Base-by-base conservation (phyloP, 2,888 invertebrate species). In the Chaitophorus viminalis region DNA sequence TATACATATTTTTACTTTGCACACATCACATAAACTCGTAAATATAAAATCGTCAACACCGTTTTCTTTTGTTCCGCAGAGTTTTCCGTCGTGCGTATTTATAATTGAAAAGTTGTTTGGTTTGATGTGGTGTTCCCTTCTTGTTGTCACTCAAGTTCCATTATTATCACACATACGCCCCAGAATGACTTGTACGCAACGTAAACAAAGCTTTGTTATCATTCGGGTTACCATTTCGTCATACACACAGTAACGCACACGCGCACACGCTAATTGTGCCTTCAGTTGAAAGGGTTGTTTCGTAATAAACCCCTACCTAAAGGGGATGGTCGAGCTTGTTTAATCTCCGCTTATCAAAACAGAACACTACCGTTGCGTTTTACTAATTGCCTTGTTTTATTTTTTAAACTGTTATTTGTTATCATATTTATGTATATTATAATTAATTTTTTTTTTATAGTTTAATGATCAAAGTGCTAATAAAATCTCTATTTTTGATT, bases 261-360 rank as follows among this genome's bases (percentile, higher is more conserved):
- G 60, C 29, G 60, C 60, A 29, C 54, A 75, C 60, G 75, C 65
- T 84, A 84, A 84, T 84, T 84, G 84, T 84, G 76, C 46, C 76
- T 17, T 65, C 39, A 8, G 46, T 46, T 18, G 33, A 52, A 84
- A 84, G 84, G 84, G 84, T 84, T 84, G 76, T 46, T n/a, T 52
- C 31, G 70, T 84, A 77, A 84, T 83, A 83, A 77, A 84, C 76
- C 84, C 25, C 84, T 65, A 60, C 75, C 29, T 8, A 82, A 68
- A 81, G 29, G 39, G 68, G 46, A 46, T 25, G 33, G 54, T n/a
- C 60, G 60, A 65, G 29, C 36, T 83, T 75, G 77, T 70, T 85
- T 77, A 85, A 85, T 85, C 85, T 70, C 52, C 52, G 70, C 77
- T 77, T 85, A 85, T 85, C 77, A 70, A 85, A 85, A 85, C 70